Evolutionary conservation across 2,113 vertebrate genomes (phyloP), one percentile per base, ranked within the genome.

Genomic region (Lipotes vexillifer): DNA sequence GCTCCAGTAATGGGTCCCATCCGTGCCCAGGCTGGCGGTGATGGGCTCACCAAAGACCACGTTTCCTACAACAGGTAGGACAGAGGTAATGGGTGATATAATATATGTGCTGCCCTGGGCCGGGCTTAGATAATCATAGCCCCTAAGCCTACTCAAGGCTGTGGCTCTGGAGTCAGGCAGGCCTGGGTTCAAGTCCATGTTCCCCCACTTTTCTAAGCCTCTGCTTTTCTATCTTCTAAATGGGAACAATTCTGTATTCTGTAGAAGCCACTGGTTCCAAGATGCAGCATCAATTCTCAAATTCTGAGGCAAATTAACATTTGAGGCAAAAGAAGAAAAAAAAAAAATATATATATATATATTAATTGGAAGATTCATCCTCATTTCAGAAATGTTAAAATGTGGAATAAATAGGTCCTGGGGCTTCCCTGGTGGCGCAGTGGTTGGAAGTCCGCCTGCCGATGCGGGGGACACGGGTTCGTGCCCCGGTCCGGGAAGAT

Each of bases 1-100:
- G 99, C 99, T 99, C 99, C 99, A 99, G 97, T 99, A 99, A 98
- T 99, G 99, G 1, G 99, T 99, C 84, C 99, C 99, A 1, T 99
- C 99, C 2, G 99, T 99, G 27, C 99, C 99, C 1, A 99, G 99
- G 93, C 99, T 99, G 98, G 99, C 99, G 0, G 99, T 99, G 98
- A 99, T 99, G 77, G 99, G 99, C 98, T 99, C 99, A 14, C 99
- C 99, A 97, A 99, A 99, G 94, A 99, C 99, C 94, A 99, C 99
- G 0, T 99, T 99, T 96, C 99, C 99, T 99, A 92, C 8, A 85
- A 81, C 11, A 52, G 86, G 27, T 3, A 36, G 17, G n/a, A 20
- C 33, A 89, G 13, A 96, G 55, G 5, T 20, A 23, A 15, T 29
- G 11, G 13, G 9, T 10, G 4, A 57, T 57, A 8, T 21, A 3